Conservation (phyloP, 2,113 vertebrate species). For the Accipiter virgatus region DNA sequence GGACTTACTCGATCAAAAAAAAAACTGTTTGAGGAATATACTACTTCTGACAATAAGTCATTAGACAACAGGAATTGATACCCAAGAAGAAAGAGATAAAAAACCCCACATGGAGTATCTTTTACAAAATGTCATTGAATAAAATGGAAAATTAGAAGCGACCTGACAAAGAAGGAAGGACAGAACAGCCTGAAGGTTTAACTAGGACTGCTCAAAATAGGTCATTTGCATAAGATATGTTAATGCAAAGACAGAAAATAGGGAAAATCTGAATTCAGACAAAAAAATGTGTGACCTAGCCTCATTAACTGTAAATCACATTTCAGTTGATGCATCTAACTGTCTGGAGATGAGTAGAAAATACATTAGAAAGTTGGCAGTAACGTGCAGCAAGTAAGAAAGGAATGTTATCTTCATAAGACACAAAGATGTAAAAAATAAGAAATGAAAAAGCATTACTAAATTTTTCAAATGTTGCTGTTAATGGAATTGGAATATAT, state of each 20-base stretch:
- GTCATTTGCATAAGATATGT: not conserved
- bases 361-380: not conserved
- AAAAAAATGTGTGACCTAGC: not conserved
- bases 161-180: not conserved
- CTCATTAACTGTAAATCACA: slow-evolving; percentile 13
- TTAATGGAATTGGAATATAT: not conserved
- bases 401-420: not conserved
- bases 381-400: not conserved
- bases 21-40: slow-evolving; percentile 10
- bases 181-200: not conserved
- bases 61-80: not conserved
- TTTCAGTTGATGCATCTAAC: not conserved
- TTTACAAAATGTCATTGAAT: not conserved
- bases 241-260: not conserved
- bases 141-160: not conserved
- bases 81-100: not conserved
- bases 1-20: slow-evolving; percentile 15
- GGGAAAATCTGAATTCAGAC: slow-evolving; percentile 1
- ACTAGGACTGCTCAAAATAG: not conserved
- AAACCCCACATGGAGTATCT: not conserved
- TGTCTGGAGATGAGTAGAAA: slow-evolving; percentile 18
- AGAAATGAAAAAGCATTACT: not conserved
- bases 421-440: not conserved
- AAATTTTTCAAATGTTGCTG: not conserved
- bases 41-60: not conserved